A percentile compares a stretch with the other conserved stretches of the same genome.
Conservation (phyloP, 2,113 vertebrate species). For the Empidonax traillii region DNA sequence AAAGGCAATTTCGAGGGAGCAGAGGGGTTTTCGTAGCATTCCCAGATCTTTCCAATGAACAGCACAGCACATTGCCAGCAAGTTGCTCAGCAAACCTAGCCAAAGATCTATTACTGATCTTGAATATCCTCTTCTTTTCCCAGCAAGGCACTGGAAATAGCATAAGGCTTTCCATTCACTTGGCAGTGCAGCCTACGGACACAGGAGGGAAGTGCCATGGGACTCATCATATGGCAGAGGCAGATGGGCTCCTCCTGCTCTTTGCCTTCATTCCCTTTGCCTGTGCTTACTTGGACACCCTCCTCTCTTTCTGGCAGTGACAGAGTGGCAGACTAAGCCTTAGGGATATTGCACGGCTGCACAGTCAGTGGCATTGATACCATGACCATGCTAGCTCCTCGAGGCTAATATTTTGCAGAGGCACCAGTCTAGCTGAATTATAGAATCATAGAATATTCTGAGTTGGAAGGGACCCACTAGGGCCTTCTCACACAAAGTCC, state of each 20-base stretch:
- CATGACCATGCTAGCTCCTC: not conserved
- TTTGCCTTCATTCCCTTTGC: not conserved
- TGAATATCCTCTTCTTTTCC: slow-evolving; percentile 4
- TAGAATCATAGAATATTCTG: not conserved
- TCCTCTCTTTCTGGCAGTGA: not conserved
- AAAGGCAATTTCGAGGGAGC: not conserved
- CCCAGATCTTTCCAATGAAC: slow-evolving; percentile 14
- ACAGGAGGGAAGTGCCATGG: slow-evolving; percentile 10
- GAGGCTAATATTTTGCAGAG: not conserved
- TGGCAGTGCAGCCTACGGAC: not conserved
- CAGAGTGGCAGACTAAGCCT: not conserved
- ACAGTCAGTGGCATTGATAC: not conserved
- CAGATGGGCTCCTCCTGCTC: slow-evolving; percentile 21
- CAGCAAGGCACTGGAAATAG: slow-evolving; percentile 38
- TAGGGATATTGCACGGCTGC: not conserved
- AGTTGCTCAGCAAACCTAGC: not conserved
- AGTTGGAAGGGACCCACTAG: not conserved
- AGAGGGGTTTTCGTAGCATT: not conserved
- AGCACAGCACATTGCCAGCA: not conserved
- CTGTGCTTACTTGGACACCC: not conserved
- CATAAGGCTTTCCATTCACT: not conserved
- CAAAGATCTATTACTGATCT: slow-evolving; percentile 22
- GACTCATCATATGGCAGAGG: not conserved
- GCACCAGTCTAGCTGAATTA: not conserved
- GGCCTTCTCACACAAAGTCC: not conserved